A percentile compares a stretch with the other conserved stretches of the same genome.
Evolutionary conservation across 2,888 invertebrate genomes (phyloP).

Genomic region (Lapara coniferarum): DNA sequence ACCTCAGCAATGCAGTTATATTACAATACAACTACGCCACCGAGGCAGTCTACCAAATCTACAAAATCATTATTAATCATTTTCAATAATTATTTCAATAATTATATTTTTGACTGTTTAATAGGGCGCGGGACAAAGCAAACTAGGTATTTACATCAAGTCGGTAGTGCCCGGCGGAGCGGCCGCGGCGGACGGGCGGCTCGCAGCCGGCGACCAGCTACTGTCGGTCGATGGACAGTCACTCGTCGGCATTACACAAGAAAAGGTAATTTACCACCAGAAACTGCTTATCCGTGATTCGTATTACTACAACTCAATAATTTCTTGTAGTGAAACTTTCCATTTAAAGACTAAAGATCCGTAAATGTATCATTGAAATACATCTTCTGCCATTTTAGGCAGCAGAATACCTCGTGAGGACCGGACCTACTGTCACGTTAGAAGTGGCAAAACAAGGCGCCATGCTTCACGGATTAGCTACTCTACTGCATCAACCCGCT

Average conservation of each 20-base stretch:
- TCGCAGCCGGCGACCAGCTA: conserved; percentile 98
- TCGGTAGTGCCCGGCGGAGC: conserved; percentile 98
- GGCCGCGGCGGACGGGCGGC: conserved; percentile 95
- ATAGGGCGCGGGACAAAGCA: conserved; percentile 81
- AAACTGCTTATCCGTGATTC: no score
- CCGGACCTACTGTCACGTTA: conserved; percentile 95
- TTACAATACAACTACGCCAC: no score
- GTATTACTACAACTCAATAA: no score
- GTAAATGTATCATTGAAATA: no score
- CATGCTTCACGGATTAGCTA: conserved; percentile 97
- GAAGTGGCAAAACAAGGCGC: conserved; percentile 99
- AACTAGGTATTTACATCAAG: conserved; percentile 98
- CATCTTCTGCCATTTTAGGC: conserved; percentile 84
- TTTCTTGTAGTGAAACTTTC: no score
- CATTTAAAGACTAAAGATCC: no score
- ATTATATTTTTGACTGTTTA: neutral
- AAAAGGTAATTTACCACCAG: conserved; percentile 76
- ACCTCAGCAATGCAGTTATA: no score
- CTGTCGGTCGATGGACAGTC: conserved; percentile 98
- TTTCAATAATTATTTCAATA: neutral
- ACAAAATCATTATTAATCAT: no score
- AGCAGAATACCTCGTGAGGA: conserved; percentile 97
- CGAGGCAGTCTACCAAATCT: no score
- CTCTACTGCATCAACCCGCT: conserved; percentile 93
- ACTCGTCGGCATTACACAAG: conserved; percentile 92